Conservation (phyloP, 2,113 vertebrate genomes). For the Vulpes vulpes region DNA sequence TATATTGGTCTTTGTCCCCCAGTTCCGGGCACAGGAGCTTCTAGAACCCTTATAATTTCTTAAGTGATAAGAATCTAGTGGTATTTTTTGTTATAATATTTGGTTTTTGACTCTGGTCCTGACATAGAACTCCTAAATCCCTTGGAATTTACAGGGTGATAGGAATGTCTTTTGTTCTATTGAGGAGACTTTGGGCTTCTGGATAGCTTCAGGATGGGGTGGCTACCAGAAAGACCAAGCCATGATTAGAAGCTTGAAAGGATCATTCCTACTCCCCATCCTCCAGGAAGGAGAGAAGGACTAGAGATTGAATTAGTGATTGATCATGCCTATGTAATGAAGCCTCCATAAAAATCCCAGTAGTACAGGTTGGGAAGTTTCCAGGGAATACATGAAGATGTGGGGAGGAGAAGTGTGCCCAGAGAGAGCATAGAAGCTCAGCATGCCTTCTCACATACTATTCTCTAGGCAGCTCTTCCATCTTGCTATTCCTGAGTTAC, state of each 20-base stretch:
- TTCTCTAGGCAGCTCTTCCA: neutral
- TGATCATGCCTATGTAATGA: neutral
- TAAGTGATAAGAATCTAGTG: neutral
- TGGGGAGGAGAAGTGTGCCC: neutral
- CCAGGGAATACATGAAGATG: neutral
- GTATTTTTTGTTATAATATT: neutral
- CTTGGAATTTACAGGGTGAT: neutral
- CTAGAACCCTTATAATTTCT: neutral
- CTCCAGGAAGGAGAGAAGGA: neutral
- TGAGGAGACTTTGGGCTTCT: neutral
- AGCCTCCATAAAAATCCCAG: neutral
- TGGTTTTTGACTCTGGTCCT: neutral
- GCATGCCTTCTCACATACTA: neutral
- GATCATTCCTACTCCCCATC: neutral
- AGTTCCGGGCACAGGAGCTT: neutral
- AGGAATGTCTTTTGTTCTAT: neutral
- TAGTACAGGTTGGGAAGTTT: neutral
- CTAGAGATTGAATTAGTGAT: neutral
- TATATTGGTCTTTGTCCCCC: neutral
- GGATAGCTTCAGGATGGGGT: neutral
- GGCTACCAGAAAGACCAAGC: neutral
- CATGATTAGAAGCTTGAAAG: neutral
- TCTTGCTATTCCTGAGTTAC: neutral
- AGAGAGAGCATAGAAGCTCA: neutral
- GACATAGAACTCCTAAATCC: neutral